Conservation (phyloP, 30 jellyfish, hydroid and myxozoan species). For the Nemopilema nomurai region DNA sequence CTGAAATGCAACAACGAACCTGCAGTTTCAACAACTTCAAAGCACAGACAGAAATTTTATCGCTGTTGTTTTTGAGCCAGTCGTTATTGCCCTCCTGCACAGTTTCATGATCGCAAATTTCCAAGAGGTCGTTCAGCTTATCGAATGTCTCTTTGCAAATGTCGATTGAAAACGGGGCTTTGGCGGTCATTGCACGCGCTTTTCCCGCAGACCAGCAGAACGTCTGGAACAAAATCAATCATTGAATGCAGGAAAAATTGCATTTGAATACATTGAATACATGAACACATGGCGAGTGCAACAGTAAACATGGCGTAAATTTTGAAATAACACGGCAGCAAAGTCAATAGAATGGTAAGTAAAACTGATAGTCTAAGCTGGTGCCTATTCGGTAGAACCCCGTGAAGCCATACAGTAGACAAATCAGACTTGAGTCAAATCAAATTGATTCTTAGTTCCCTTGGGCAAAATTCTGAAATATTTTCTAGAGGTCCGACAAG, state of each 20-base stretch:
- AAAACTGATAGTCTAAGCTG: too few species aligned
- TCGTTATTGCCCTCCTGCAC: constrained; percentile 22
- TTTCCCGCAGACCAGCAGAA: constrained; percentile 88
- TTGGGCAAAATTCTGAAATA: too few species aligned
- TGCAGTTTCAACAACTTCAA: constrained; percentile 78
- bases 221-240: constrained; percentile 34
- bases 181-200: constrained; percentile 60
- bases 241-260: neutral
- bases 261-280: neutral
- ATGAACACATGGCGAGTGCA: neutral
- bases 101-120: constrained; percentile 29
- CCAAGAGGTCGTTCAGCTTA: constrained; percentile 48
- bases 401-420: too few species aligned
- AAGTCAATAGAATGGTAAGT: neutral
- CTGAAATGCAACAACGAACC: too few species aligned
- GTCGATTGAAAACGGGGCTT: constrained; percentile 86
- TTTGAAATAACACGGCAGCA: neutral
- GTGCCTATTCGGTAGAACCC: too few species aligned
- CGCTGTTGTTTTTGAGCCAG: constrained; percentile 21
- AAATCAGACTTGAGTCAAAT: too few species aligned
- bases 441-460: too few species aligned
- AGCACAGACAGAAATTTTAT: constrained; percentile 46
- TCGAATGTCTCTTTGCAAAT: constrained; percentile 73
- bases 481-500: too few species aligned
- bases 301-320: neutral